Evolutionary conservation across 2,113 vertebrate genomes (phyloP).

Genomic region (Lichenostomus cassidix): DNA sequence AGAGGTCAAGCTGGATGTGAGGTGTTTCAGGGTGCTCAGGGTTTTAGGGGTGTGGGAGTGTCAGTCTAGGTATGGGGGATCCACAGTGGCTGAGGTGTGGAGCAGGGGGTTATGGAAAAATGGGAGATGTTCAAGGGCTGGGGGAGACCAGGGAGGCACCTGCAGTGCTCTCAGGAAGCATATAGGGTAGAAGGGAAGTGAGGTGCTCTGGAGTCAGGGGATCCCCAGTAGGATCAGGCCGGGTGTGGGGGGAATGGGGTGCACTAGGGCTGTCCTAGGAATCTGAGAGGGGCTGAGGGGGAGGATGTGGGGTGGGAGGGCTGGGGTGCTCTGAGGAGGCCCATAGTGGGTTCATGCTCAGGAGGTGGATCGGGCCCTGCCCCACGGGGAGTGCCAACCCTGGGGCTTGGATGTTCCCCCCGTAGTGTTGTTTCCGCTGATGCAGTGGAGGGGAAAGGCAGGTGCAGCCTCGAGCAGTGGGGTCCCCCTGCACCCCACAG

Average conservation of each 20-base stretch:
- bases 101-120: not conserved
- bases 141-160: not conserved
- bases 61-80: not conserved
- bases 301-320: not conserved
- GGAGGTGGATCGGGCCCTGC: not conserved
- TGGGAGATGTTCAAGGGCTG: not conserved
- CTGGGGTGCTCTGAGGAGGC: no score
- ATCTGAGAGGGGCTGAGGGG: not conserved
- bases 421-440: accelerated
- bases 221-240: not conserved
- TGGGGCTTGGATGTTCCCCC: no score
- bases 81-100: not conserved
- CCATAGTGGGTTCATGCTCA: not conserved
- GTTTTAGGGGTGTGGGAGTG: not conserved
- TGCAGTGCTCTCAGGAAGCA: not conserved
- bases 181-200: not conserved
- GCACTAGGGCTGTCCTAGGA: not conserved
- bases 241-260: no score
- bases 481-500: not conserved
- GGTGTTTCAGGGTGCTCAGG: not conserved
- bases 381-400: not conserved
- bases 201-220: not conserved
- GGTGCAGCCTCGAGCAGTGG: not conserved
- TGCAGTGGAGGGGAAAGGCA: not conserved
- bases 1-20: not conserved